These are phyloP conservation scores for Dallia pectoralis DNA, from an alignment of 2,797 vertebrate genomes.

Conservation along the genomic window DNA sequence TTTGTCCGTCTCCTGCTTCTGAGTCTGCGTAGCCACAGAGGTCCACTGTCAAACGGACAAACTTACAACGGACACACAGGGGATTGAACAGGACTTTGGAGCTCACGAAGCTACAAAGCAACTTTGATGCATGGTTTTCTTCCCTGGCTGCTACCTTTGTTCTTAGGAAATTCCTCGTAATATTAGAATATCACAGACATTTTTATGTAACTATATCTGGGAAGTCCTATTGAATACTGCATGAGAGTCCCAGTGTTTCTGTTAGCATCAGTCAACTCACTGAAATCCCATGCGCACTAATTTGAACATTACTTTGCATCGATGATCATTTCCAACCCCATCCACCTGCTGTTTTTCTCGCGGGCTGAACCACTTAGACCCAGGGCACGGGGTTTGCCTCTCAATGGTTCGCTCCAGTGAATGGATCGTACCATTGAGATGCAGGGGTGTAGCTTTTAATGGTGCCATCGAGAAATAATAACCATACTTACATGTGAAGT, in stretches of 20 bases:
- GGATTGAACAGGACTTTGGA: too few relatives aligned
- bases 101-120: too few relatives aligned
- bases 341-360: slow-evolving; percentile 1
- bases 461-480: not conserved
- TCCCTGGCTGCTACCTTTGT: too few relatives aligned
- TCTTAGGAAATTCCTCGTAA: too few relatives aligned
- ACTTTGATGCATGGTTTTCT: too few relatives aligned
- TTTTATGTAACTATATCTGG: too few relatives aligned
- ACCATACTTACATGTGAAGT: slow-evolving; percentile 48
- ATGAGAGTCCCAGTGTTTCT: not conserved
- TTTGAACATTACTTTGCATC: not conserved
- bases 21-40: too few relatives aligned
- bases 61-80: too few relatives aligned
- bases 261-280: slow-evolving; percentile 24
- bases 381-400: not conserved
- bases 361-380: not conserved
- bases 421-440: not conserved
- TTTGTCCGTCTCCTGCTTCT: too few relatives aligned
- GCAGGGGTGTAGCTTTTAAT: not conserved
- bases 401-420: not conserved
- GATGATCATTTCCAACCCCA: slow-evolving; percentile 1
- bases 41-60: too few relatives aligned
- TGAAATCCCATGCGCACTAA: slow-evolving; percentile 6
- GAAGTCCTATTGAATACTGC: too few relatives aligned
- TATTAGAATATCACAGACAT: too few relatives aligned